phyloP scores from a whole-genome alignment of 2,888 invertebrate genomes.

The Philonicus albiceps region DNA sequence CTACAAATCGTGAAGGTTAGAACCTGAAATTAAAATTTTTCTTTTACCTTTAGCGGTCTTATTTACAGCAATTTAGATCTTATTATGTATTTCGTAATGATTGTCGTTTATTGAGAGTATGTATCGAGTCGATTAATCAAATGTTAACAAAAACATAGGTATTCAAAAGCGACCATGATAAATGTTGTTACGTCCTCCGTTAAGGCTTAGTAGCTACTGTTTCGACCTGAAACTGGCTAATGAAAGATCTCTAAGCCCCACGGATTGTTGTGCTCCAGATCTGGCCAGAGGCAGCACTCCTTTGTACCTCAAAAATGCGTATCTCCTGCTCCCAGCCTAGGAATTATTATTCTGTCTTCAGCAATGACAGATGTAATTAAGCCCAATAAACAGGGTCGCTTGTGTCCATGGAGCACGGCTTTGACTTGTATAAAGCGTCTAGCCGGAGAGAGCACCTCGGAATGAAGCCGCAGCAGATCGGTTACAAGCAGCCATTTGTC shows the following conservation, averaged over 20 bases:
- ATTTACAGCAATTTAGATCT: neutral
- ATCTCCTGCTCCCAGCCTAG: neutral
- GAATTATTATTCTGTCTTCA: conserved; percentile 28
- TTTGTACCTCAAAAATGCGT: neutral
- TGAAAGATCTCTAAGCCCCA: neutral
- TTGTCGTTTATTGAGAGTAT: neutral
- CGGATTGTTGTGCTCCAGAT: neutral
- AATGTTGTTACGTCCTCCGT: neutral
- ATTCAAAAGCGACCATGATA: neutral
- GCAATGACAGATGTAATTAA: conserved; percentile 37
- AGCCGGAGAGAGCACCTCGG: neutral
- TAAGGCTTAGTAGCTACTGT: neutral
- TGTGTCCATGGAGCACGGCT: neutral
- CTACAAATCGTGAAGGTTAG: no score
- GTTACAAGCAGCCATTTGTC: conserved; percentile 37
- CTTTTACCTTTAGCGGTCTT: no score
- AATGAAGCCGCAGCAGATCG: conserved; percentile 5
- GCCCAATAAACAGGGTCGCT: conserved; percentile 27
- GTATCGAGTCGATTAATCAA: neutral
- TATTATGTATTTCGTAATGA: neutral
- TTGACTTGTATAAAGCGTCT: neutral
- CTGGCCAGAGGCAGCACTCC: neutral
- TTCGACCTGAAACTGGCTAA: neutral
- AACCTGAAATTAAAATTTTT: no score
- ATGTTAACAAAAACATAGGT: neutral